Base-by-base conservation (phyloP, 92 coral and sea anemone genomes). In the Porites lobata region DNA sequence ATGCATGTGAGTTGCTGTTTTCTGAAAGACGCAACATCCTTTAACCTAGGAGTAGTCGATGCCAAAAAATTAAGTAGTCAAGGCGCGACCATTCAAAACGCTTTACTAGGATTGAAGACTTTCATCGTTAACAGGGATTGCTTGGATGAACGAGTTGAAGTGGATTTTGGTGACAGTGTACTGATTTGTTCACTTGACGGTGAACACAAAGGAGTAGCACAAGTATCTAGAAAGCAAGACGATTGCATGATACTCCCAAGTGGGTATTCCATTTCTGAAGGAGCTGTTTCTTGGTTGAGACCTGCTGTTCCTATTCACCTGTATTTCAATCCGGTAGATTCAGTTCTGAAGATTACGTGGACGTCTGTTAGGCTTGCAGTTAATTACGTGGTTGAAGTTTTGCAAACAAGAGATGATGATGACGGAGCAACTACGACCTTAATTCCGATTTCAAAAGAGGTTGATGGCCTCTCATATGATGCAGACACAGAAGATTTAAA, bases 311-410 rank as follows among this genome's bases (percentile, higher is more conserved):
- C 82, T 13, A 62, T 78, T 64, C 54, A 78, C 54, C 3, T 78
- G 29, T 29, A 54, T 2, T 78, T 78, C 15, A 70, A 61, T 64
- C 82, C 82, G 9, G 72, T 11, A 17, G 43, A 20, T 15, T 29
- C 82, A 47, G 62, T 57, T 7, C 11, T 78, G 69, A 78, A 78
- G 71, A 78, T 61, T 11, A 78, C 57, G 17, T 78, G 82, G 82
- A 78, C 54, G 18, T 50, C 69, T 8, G 82, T 78, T 5, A 17
- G 21, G 17, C 82, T 78, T 15, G 82, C 72, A 2, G 18, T 78
- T 9, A 24, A 32, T 7, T 78, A 78, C 50, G 47, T 38, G 59
- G 70, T 78, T 29, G 71, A 78, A 78, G 19, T 78, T 21, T n/a
- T 78, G 6, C 82, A 78, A 8, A 11, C 10, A 11, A 78, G 82